phyloP scores from a whole-genome alignment of 2,797 vertebrate genomes.

The Botia kubotai region DNA sequence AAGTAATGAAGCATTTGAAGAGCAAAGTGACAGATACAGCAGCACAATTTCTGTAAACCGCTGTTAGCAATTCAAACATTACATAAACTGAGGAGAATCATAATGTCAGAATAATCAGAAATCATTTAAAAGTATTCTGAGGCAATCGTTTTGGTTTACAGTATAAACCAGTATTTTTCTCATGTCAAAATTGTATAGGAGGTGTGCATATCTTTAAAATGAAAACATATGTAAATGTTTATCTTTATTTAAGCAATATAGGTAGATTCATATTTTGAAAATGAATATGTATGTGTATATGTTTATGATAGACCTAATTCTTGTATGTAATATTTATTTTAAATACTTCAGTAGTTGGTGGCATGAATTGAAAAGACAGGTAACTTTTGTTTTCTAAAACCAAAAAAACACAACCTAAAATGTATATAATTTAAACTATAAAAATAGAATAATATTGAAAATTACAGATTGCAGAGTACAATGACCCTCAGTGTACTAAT shows the following conservation, averaged over 20 bases:
- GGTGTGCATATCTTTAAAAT: too few species aligned
- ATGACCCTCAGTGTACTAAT: neutral
- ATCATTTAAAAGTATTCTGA: neutral
- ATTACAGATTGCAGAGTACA: neutral
- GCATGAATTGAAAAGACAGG: too few species aligned
- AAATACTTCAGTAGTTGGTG: neutral
- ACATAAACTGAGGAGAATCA: neutral
- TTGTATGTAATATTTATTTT: neutral
- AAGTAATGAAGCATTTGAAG: conserved; percentile 39
- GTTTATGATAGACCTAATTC: neutral
- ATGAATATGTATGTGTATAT: neutral
- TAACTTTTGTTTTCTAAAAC: too few species aligned
- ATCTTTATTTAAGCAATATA: too few species aligned
- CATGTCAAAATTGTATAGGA: too few species aligned
- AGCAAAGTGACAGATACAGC: conserved; percentile 9
- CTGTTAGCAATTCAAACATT: too few species aligned
- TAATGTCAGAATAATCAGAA: neutral
- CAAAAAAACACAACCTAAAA: neutral
- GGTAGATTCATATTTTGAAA: neutral
- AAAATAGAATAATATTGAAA: neutral
- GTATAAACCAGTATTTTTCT: too few species aligned
- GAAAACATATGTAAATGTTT: too few species aligned
- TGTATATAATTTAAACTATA: too few species aligned
- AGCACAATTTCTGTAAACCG: too few species aligned
- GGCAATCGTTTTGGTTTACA: too few species aligned